Evolutionary conservation across 2,113 vertebrate species (phyloP).

Genomic region (Plestiodon gilberti): DNA sequence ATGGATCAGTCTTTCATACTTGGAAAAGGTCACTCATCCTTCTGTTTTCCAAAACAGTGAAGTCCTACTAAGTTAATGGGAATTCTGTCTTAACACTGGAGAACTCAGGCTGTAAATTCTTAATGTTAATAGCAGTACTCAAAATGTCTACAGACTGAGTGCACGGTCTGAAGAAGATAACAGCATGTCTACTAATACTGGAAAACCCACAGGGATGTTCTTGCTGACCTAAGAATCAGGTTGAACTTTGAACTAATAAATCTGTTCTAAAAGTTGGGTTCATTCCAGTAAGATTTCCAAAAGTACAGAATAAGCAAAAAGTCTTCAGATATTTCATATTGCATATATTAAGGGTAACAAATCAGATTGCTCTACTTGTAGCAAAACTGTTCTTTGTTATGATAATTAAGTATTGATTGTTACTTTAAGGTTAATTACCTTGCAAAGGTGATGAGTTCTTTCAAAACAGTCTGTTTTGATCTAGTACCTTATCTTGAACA

Average conservation of each 20-base stretch:
- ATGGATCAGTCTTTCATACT: not conserved
- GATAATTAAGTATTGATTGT: not conserved
- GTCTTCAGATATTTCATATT: not conserved
- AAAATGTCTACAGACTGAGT: constrained; percentile 2
- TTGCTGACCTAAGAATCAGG: not conserved
- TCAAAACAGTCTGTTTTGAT: not conserved
- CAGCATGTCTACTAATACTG: not conserved
- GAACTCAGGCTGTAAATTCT: constrained; percentile 2
- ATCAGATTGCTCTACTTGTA: not conserved
- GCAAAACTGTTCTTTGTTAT: not conserved
- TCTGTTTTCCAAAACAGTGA: constrained; percentile 4
- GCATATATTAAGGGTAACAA: not conserved
- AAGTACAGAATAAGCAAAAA: not conserved
- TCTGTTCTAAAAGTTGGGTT: not conserved
- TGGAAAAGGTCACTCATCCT: constrained; percentile 34
- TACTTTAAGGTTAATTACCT: not conserved
- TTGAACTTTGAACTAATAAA: not conserved
- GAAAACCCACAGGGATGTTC: not conserved
- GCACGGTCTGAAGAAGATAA: not conserved
- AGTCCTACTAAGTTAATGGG: not conserved
- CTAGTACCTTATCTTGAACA: not conserved
- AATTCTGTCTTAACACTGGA: not conserved
- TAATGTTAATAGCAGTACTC: not conserved
- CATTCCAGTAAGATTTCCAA: not conserved
- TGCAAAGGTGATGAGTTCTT: not conserved